A percentile compares a stretch with the other conserved stretches of the same genome.
Evolutionary conservation across 2,113 vertebrate species (phyloP).

Genomic region (Fukomys damarensis): DNA sequence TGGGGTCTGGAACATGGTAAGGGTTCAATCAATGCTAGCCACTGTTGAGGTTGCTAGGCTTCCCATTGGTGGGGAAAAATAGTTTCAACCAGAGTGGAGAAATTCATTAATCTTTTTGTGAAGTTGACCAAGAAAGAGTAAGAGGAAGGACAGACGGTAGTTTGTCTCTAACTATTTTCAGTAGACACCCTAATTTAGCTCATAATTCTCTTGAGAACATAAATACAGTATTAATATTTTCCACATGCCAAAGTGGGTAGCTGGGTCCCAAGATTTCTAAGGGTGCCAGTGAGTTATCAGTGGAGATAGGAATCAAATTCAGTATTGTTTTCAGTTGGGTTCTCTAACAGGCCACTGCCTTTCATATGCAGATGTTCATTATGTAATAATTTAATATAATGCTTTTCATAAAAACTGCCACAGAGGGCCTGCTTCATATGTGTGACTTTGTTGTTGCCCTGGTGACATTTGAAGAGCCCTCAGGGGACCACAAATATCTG

Average conservation of each 20-base stretch:
- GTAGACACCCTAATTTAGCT: slow-evolving; percentile 33
- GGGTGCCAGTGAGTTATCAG: background rate
- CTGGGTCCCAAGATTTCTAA: slow-evolving; percentile 41
- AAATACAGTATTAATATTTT: slow-evolving; percentile 37
- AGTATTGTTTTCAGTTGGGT: slow-evolving; percentile 58
- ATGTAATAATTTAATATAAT: slow-evolving; percentile 67
- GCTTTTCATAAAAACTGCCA: slow-evolving; percentile 66
- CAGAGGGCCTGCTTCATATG: slow-evolving; percentile 67
- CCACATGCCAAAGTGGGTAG: slow-evolving; percentile 19
- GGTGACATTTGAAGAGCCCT: slow-evolving; percentile 75
- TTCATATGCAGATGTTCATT: slow-evolving; percentile 72
- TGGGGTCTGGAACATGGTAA: background rate
- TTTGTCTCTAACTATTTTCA: background rate
- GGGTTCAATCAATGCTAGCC: background rate
- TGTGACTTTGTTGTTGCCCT: slow-evolving; percentile 75
- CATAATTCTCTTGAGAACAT: slow-evolving; percentile 15
- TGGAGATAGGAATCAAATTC: slow-evolving; percentile 42
- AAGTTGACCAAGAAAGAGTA: background rate
- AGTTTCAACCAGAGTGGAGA: background rate
- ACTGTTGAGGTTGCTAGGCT: background rate
- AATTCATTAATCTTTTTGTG: slow-evolving; percentile 8
- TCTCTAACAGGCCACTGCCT: slow-evolving; percentile 59
- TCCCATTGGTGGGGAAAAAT: background rate
- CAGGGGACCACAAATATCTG: background rate
- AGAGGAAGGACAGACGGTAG: background rate